These are phyloP conservation scores for Eidolon dupreanum DNA, from an alignment of 2,797 vertebrate genomes.

Conservation along the genomic window DNA sequence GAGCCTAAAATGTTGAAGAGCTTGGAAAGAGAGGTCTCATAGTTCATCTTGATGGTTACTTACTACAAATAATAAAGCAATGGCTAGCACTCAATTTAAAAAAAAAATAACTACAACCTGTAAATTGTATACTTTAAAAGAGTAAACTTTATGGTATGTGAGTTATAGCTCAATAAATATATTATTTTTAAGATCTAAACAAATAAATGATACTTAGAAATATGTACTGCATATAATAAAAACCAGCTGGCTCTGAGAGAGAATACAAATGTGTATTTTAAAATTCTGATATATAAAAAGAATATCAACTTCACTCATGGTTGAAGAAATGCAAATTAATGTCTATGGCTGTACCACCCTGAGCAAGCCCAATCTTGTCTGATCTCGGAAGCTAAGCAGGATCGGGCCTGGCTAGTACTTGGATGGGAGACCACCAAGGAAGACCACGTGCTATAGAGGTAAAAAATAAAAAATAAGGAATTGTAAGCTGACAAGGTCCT, in stretches of 20 bases:
- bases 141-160: neutral
- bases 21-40: neutral
- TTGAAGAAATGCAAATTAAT: conserved; percentile 55
- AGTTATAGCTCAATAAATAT: neutral
- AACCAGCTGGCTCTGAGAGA: neutral
- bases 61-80: neutral
- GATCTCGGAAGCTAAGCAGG: too few species aligned
- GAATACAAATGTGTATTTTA: conserved; percentile 8
- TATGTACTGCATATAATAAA: conserved; percentile 32
- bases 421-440: too few species aligned
- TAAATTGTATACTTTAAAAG: neutral
- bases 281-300: conserved; percentile 40
- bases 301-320: conserved; percentile 4
- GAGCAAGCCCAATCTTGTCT: too few species aligned
- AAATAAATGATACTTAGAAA: conserved; percentile 10
- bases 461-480: too few species aligned
- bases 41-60: neutral
- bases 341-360: too few species aligned
- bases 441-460: too few species aligned
- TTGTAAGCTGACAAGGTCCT: too few species aligned
- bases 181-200: neutral
- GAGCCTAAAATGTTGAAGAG: neutral
- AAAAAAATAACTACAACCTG: conserved; percentile 33
- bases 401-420: too few species aligned
- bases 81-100: neutral